Base-by-base conservation (phyloP, 1,140 invertebrate species). In the Drosophila arawakana region DNA sequence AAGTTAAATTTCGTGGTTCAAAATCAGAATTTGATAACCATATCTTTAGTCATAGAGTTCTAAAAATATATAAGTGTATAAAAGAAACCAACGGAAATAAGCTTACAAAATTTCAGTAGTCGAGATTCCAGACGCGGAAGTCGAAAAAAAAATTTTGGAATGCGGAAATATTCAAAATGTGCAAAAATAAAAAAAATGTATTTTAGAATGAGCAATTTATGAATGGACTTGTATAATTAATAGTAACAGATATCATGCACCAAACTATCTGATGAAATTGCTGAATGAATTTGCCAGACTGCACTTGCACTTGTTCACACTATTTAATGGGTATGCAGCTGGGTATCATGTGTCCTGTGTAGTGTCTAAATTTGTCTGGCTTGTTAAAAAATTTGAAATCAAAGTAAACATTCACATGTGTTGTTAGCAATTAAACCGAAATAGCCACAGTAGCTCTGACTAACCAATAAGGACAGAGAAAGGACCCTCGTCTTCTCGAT, bases 321-420 rank as follows among this genome's bases (percentile, higher is more conserved):
- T 47, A 34, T 52, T 52, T 49, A 49, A 49, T 59, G 39, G 8
- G 18, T 9, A 11, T 63, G 49, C 61, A 43, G 11, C 25, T 55
- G 65, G 54, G 75, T 62, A 82, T 76, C 78, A 68, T 58, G 55
- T 71, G 58, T 43, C 41, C 43, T 66, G 65, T n/a, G 37, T 25
- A 37, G 60, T 49, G 35, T 66, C 70, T 67, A 79, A 66, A 70
- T 62, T 63, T 62, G 63, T 72, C 47, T 61, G 72, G 18, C 50
- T 57, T 41, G 57, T 58, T 52, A 55, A 61, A 63, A 52, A 65
- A 37, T 25, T 35, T 43, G 41, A 85, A 88, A 86, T 86, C 83
- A 86, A 60, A 71, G 79, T 82, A 79, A 77, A 73, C 44, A 78
- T 39, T 50, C 65, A 85, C 82, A 86, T 77, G 67, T 86, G 83